Conservation (phyloP, 2,888 invertebrate species). For the Drosophila lutescens region DNA sequence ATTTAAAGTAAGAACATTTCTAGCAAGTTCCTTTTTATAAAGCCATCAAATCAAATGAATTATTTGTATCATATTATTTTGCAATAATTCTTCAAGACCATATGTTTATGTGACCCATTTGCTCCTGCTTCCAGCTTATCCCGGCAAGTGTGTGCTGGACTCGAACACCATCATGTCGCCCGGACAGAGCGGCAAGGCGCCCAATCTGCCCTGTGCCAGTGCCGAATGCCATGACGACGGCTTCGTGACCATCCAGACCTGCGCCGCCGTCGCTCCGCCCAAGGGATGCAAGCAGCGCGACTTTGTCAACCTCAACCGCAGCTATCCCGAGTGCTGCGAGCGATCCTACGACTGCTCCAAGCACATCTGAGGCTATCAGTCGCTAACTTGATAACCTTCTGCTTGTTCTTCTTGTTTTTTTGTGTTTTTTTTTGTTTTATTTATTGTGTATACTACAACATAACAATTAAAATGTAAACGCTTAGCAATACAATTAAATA, state of each 20-base stretch:
- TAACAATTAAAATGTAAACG: constrained; percentile 78
- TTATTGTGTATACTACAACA: constrained; percentile 79
- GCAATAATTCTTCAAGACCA: too few species aligned
- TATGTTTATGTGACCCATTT: background rate
- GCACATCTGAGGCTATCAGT: constrained; percentile 52
- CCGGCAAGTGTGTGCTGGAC: constrained; percentile 76
- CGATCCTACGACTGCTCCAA: constrained; percentile 73
- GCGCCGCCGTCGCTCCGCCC: constrained; percentile 74
- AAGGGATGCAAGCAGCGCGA: constrained; percentile 80
- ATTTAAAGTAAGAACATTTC: too few species aligned
- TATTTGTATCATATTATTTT: too few species aligned
- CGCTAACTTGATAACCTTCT: background rate
- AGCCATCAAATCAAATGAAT: too few species aligned
- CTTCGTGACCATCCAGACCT: constrained; percentile 68
- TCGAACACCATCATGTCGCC: constrained; percentile 69
- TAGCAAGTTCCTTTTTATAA: too few species aligned
- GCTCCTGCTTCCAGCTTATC: constrained; percentile 57
- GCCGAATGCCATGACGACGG: constrained; percentile 69
- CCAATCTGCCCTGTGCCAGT: constrained; percentile 75
- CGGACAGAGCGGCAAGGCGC: constrained; percentile 76
- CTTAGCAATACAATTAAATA: constrained; percentile 77
- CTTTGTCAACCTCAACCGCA: constrained; percentile 76
- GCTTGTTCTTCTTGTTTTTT: background rate
- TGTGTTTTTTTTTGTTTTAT: constrained; percentile 53
- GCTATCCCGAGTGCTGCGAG: constrained; percentile 77